A percentile compares a stretch with the other conserved stretches of the same genome.
Evolutionary conservation across 2,113 vertebrate species (phyloP).

Genomic region (Anhinga rufa): DNA sequence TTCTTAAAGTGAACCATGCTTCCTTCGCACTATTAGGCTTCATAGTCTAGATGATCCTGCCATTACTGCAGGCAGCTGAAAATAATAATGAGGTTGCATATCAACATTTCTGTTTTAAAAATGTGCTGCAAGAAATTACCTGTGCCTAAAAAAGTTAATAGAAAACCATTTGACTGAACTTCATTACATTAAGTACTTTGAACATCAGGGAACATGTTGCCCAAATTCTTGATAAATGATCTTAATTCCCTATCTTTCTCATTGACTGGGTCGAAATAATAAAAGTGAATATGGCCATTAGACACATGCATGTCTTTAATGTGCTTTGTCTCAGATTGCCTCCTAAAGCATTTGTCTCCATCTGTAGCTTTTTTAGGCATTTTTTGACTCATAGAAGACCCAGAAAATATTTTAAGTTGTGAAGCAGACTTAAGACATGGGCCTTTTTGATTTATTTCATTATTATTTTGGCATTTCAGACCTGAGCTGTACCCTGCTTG

Average conservation of each 20-base stretch:
- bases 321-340: not conserved
- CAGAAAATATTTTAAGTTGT: not conserved
- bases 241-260: not conserved
- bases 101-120: not conserved
- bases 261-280: not conserved
- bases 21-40: not conserved
- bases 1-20: not conserved
- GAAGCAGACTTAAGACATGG: not conserved
- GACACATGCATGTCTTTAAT: not conserved
- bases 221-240: not conserved
- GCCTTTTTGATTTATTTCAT: slow-evolving; percentile 31
- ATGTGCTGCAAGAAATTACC: not conserved
- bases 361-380: not conserved
- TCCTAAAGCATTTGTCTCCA: not conserved
- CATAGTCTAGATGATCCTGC: not conserved
- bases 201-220: not conserved
- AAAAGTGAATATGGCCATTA: not conserved
- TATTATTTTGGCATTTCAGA: slow-evolving; percentile 43
- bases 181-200: slow-evolving; percentile 10
- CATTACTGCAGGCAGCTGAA: not conserved
- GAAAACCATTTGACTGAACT: slow-evolving; percentile 4
- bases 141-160: not conserved
- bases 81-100: not conserved
- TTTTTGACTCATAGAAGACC: not conserved
- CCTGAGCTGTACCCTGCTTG: slow-evolving; percentile 2